Percentiles rank a stretch among this genome's conserved stretches.
Conservation (phyloP, 1,140 invertebrate species). For the Drepana arcuata region DNA sequence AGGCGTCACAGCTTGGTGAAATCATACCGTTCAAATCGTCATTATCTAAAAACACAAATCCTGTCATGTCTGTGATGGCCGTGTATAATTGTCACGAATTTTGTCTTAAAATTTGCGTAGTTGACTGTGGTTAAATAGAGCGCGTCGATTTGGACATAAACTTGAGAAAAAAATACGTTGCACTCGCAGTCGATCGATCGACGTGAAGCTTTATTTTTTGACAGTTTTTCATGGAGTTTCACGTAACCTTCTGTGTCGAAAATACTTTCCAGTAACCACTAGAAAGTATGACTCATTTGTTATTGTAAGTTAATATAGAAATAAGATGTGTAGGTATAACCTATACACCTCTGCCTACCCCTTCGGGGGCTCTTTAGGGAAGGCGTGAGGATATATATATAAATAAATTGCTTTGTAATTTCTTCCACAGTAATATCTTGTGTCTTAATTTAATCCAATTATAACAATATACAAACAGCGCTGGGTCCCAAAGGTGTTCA, state of each 20-base stretch:
- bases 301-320: too few species aligned
- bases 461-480: too few species aligned
- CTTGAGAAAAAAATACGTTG: conserved; percentile 14
- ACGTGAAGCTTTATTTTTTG: conserved; percentile 15
- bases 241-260: conserved; percentile 19
- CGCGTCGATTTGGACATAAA: conserved; percentile 15
- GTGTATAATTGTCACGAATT: conserved; percentile 20
- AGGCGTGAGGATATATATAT: too few species aligned
- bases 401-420: too few species aligned
- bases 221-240: conserved; percentile 13
- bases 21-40: too few species aligned
- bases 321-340: too few species aligned
- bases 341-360: too few species aligned
- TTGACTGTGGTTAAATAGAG: conserved; percentile 17
- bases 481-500: too few species aligned
- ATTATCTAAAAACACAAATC: not conserved
- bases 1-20: too few species aligned
- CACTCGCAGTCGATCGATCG: conserved; percentile 13
- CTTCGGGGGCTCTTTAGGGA: too few species aligned
- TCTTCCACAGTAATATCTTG: too few species aligned
- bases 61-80: not conserved
- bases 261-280: conserved; percentile 27
- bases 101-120: conserved; percentile 22
- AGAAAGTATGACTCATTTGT: not conserved
- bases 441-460: too few species aligned